These are phyloP conservation scores for Heliangelus exortis DNA, from an alignment of 2,797 vertebrate species.

Conservation along the genomic window DNA sequence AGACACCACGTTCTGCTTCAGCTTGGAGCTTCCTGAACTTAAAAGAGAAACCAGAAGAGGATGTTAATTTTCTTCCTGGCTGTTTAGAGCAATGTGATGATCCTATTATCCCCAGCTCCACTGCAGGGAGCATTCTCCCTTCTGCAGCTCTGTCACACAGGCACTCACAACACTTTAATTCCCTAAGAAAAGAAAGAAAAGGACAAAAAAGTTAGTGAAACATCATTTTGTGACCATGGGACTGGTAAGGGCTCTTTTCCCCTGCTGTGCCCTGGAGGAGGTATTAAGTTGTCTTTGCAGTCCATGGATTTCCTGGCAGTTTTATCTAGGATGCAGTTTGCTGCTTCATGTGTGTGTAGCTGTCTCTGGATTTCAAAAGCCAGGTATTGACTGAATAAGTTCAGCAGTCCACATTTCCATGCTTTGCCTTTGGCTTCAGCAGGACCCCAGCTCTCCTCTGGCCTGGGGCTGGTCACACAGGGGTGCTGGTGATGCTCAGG, in stretches of 20 bases:
- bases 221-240: fast-evolving
- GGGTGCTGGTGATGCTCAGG: fast-evolving
- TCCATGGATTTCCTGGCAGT: fast-evolving
- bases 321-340: neutral
- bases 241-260: neutral
- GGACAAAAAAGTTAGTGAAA: neutral
- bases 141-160: neutral
- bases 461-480: neutral
- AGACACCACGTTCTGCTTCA: neutral
- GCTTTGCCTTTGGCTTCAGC: neutral
- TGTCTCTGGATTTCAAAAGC: neutral
- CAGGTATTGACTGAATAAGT: neutral
- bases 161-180: conserved; percentile 14
- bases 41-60: neutral
- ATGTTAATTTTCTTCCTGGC: conserved; percentile 25
- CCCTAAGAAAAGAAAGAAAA: neutral
- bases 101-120: conserved; percentile 44
- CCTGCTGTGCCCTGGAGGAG: neutral
- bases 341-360: fast-evolving
- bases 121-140: neutral
- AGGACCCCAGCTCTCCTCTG: neutral
- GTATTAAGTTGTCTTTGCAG: neutral
- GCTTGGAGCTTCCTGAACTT: conserved; percentile 8
- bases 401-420: fast-evolving
- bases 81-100: conserved; percentile 33